Evolutionary conservation across 2,797 vertebrate genomes (phyloP).

Genomic region (Malacoraja senta): DNA sequence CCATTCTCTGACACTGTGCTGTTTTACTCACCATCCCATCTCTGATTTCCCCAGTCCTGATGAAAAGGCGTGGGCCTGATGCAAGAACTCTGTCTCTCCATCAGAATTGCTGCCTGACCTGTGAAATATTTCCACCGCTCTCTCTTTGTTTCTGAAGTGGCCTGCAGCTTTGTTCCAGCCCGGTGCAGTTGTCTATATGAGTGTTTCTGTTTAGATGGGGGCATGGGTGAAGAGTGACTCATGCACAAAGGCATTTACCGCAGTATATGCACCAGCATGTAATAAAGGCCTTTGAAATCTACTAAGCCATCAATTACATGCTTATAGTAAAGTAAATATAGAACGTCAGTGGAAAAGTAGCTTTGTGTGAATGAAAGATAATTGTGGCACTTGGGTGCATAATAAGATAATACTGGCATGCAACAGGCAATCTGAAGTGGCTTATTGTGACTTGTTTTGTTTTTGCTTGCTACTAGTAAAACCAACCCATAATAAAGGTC

Average conservation of each 20-base stretch:
- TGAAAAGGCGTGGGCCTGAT: not conserved
- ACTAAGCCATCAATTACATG: constrained; percentile 29
- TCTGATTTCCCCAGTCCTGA: not conserved
- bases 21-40: not conserved
- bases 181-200: not conserved
- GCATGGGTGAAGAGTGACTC: constrained; percentile 16
- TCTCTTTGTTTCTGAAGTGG: not conserved
- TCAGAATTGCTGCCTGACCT: not conserved
- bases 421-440: not conserved
- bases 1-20: too few relatives aligned
- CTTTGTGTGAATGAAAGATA: constrained; percentile 10
- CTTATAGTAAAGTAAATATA: constrained; percentile 23
- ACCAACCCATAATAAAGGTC: not conserved
- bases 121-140: not conserved
- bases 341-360: constrained; percentile 20
- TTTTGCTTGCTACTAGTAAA: not conserved
- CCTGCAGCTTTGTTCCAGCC: not conserved
- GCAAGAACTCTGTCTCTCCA: not conserved
- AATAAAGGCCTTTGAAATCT: not conserved
- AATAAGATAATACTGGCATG: not conserved
- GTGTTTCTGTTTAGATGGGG: not conserved
- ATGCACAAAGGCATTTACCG: not conserved
- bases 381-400: constrained; percentile 1
- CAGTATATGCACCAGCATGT: constrained; percentile 16
- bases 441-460: not conserved